Evolutionary conservation across 2,797 vertebrate species (phyloP), one percentile per base, ranked within the genome.

Genomic region (Pagetopsis macropterus): DNA sequence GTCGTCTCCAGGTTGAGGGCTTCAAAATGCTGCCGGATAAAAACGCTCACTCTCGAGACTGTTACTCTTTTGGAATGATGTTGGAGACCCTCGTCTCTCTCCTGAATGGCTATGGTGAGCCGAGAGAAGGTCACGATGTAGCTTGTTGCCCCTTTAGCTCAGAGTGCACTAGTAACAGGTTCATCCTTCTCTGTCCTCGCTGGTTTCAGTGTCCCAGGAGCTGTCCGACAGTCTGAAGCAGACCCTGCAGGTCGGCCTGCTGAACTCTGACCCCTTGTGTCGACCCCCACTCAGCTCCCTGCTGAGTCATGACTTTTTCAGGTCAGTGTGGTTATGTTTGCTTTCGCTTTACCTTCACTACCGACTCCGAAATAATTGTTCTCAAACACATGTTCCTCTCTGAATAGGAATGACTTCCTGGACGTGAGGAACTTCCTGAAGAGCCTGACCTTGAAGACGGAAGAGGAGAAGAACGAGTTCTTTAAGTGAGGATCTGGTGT

Each of bases 381-480:
- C 68, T 69, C 0, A 54, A 51, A 72, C 17, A 21, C 2, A 0
- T 71, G 65, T 9, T 37, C 74, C 76, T 72, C 31, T 62, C 0
- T 63, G 3, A 79, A 72, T 79, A 99, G 98, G 91, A 99, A 98
- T 90, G 97, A 99, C 91, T 99, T 98, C 82, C 89, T 99, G 73
- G 97, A 99, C 90, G 94, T 99, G 87, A 96, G 97, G 83, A 98
- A 97, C 90, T 99, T 99, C 91, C 91, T 99, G 86, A 97, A 96
- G 92, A 96, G 96, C 77, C 93, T 99, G 88, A 99, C 98, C 0
- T 72, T 99, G 10, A 99, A 99, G 88, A 96, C 94, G 0, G 98
- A 99, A 87, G 98, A 99, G 67, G 97, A 99, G 70, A 99, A 99
- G 91, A 97, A 98, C 15, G 97, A 98, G 86, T 99, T 99, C 89